phyloP scores from a whole-genome alignment of 1,140 invertebrate species.

The Anagrus nilaparvatae region DNA sequence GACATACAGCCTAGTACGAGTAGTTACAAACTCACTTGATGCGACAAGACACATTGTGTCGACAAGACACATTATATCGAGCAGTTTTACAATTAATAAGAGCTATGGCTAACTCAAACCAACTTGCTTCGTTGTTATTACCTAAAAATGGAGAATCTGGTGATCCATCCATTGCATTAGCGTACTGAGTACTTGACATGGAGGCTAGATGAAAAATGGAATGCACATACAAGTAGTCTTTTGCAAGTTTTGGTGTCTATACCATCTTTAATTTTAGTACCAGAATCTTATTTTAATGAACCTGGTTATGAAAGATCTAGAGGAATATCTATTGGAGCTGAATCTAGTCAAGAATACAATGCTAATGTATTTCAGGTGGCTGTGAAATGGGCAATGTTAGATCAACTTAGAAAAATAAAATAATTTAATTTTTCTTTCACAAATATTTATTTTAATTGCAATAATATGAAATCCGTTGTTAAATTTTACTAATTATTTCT shows the following conservation, averaged over 20 bases:
- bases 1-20: no score
- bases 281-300: slow-evolving; percentile 97
- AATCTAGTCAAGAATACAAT: slow-evolving; percentile 87
- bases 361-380: slow-evolving; percentile 92
- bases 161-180: slow-evolving; percentile 71
- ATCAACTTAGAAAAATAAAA: slow-evolving; percentile 84
- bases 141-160: slow-evolving; percentile 39
- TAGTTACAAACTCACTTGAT: no score
- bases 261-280: slow-evolving; percentile 89
- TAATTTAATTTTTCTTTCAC: no score
- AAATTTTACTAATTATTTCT: no score
- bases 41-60: slow-evolving; percentile 91
- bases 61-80: slow-evolving; percentile 79
- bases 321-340: slow-evolving; percentile 77
- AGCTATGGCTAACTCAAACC: slow-evolving; percentile 60
- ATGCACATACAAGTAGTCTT: slow-evolving; percentile 92
- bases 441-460: no score
- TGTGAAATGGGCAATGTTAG: slow-evolving; percentile 92
- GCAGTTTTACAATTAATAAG: slow-evolving; percentile 72
- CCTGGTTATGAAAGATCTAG: slow-evolving; percentile 90
- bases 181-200: slow-evolving; percentile 95
- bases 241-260: slow-evolving; percentile 91
- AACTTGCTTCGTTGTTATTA: slow-evolving; percentile 57
- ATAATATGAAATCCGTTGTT: no score
- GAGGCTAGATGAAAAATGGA: slow-evolving; percentile 99